These are phyloP conservation scores for Ceryle rudis DNA, from an alignment of 2,797 vertebrate species.

Conservation along the genomic window DNA sequence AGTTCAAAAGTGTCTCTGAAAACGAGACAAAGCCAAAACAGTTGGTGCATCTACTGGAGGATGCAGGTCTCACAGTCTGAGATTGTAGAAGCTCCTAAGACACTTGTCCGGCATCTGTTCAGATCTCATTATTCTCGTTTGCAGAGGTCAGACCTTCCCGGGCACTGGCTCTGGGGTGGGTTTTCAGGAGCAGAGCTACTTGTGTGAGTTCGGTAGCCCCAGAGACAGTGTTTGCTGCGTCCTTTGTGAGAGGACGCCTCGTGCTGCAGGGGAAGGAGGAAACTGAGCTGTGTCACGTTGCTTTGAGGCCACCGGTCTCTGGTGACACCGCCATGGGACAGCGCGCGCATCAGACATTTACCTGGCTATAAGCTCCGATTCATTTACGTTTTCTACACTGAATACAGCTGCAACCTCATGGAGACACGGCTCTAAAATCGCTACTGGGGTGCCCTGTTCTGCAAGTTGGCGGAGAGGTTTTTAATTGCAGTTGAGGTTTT, in stretches of 20 bases:
- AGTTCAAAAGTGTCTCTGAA: not conserved
- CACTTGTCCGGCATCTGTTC: accelerated
- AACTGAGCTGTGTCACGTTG: too few species aligned
- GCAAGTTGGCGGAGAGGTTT: not conserved
- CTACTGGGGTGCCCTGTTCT: accelerated
- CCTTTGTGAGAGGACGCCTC: not conserved
- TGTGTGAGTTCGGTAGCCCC: accelerated
- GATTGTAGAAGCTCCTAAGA: accelerated
- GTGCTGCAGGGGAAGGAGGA: too few species aligned
- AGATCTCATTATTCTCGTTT: accelerated
- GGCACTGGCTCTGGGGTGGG: too few species aligned
- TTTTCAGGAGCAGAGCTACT: not conserved
- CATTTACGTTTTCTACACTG: accelerated
- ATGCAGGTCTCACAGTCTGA: accelerated
- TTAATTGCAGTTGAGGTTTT: not conserved
- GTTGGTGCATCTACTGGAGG: not conserved
- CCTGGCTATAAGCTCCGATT: accelerated
- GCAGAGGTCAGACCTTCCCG: not conserved
- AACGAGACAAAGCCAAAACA: not conserved
- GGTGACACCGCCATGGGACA: not conserved
- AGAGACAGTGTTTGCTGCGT: accelerated
- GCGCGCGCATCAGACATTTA: accelerated
- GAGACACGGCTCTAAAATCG: not conserved
- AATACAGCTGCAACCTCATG: accelerated
- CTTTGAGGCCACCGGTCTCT: too few species aligned